phyloP scores from a whole-genome alignment of 2,888 invertebrate species.

The Mayetiola destructor region DNA sequence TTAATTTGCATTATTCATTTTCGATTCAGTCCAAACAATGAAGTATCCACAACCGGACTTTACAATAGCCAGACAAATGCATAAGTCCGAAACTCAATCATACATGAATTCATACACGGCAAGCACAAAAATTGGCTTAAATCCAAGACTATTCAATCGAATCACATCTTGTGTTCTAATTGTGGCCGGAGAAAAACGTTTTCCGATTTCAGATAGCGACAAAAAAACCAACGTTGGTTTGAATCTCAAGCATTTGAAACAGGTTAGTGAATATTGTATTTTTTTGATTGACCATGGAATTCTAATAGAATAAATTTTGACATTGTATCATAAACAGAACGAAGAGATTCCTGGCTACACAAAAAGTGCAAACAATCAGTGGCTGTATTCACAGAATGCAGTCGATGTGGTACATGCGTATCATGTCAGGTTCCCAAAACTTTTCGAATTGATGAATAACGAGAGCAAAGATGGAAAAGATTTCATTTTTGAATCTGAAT shows the following conservation, averaged over 20 bases:
- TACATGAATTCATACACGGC: constrained; percentile 26
- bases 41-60: constrained; percentile 26
- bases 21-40: neutral
- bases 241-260: constrained; percentile 59
- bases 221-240: constrained; percentile 70
- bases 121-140: constrained; percentile 40
- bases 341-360: constrained; percentile 70
- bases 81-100: constrained; percentile 23
- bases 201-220: constrained; percentile 31
- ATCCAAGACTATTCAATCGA: constrained; percentile 57
- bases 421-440: constrained; percentile 51
- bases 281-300: neutral
- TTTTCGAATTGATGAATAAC: constrained; percentile 46
- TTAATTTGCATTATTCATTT: neutral
- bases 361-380: constrained; percentile 49
- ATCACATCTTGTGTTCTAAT: constrained; percentile 76
- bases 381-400: constrained; percentile 70
- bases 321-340: constrained; percentile 41
- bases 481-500: constrained; percentile 49
- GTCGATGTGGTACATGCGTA: constrained; percentile 57
- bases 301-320: neutral
- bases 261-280: constrained; percentile 39
- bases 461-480: constrained; percentile 33
- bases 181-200: constrained; percentile 36
- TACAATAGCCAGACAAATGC: constrained; percentile 22